Evolutionary conservation across 2,113 vertebrate genomes (phyloP).

Genomic region (Chionodraco myersi): DNA sequence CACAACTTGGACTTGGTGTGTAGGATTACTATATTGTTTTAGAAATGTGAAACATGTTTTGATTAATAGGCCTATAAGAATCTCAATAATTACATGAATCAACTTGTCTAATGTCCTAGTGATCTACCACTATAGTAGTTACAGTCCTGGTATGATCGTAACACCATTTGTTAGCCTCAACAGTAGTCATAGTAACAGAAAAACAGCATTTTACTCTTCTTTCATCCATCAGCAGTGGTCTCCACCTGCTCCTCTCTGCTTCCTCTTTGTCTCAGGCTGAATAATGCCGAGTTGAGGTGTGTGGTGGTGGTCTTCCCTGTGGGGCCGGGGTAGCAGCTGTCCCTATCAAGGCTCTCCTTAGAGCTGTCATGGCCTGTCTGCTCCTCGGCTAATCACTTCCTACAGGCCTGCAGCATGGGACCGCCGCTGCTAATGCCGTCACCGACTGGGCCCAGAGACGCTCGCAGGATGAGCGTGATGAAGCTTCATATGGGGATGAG

Average conservation of each 20-base stretch:
- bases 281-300: constrained; percentile 60
- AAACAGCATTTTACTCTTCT: constrained; percentile 15
- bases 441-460: constrained; percentile 20
- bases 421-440: constrained; percentile 62
- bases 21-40: too few relatives aligned
- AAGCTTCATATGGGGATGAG: constrained; percentile 17
- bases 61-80: too few relatives aligned
- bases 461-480: constrained; percentile 38
- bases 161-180: not conserved
- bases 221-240: constrained; percentile 18
- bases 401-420: constrained; percentile 66
- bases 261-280: constrained; percentile 34
- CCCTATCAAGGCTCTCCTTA: constrained; percentile 73
- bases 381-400: constrained; percentile 75
- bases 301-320: constrained; percentile 51
- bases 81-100: too few relatives aligned
- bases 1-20: too few relatives aligned
- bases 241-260: constrained; percentile 16
- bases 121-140: not conserved
- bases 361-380: constrained; percentile 77
- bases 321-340: constrained; percentile 77
- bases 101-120: too few relatives aligned
- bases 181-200: not conserved
- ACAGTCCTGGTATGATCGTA: not conserved
- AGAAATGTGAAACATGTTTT: too few relatives aligned